Evolutionary conservation across 2,888 invertebrate genomes (phyloP).

Genomic region (Fragum whitleyi): DNA sequence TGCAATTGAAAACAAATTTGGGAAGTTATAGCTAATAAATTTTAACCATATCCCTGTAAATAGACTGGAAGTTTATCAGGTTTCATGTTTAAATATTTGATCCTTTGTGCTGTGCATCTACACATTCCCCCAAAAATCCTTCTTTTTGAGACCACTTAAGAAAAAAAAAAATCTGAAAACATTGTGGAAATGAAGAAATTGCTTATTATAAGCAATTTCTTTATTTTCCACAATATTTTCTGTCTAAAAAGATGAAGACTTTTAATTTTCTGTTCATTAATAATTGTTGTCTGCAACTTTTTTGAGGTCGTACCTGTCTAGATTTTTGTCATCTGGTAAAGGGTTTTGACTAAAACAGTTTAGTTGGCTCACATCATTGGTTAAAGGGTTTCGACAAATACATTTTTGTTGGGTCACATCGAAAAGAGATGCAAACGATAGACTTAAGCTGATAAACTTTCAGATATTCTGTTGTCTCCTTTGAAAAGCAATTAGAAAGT

Average conservation of each 20-base stretch:
- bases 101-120: background rate
- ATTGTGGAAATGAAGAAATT: slow-evolving; percentile 1
- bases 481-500: no score
- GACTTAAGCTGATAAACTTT: no score
- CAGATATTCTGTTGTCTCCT: no score
- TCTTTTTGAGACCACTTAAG: background rate
- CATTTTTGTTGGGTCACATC: no score
- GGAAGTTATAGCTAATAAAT: background rate
- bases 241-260: no score
- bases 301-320: background rate
- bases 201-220: background rate
- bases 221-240: background rate
- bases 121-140: background rate
- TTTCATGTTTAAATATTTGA: background rate
- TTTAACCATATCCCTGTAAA: background rate
- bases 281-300: background rate
- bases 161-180: background rate
- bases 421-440: no score
- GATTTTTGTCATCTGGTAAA: background rate
- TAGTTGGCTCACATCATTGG: no score
- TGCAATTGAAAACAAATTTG: background rate
- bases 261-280: no score
- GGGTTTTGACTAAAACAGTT: no score
- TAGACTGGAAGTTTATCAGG: background rate
- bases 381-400: no score